These are phyloP conservation scores for Mesocricetus auratus DNA, from an alignment of 2,113 vertebrate genomes.

Conservation along the genomic window DNA sequence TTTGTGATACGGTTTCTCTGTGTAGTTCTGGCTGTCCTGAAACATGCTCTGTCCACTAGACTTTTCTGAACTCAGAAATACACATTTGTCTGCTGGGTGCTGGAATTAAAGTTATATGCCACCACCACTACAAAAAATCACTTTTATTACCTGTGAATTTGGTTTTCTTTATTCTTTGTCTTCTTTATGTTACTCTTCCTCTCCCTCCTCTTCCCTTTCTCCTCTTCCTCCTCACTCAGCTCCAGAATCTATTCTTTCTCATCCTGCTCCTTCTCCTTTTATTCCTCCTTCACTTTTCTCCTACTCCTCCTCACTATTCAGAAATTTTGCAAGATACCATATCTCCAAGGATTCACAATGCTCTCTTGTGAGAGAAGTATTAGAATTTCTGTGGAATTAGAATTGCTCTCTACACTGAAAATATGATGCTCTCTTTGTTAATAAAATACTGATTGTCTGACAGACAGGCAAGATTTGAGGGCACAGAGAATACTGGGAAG, in stretches of 20 bases:
- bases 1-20: background rate
- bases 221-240: background rate
- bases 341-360: background rate
- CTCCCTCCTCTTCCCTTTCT: background rate
- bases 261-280: background rate
- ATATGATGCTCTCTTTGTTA: no score
- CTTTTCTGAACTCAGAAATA: background rate
- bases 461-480: no score
- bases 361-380: conserved; percentile 34
- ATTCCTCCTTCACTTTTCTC: no score
- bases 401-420: no score
- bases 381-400: no score
- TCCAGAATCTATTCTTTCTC: no score
- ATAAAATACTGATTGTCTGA: no score
- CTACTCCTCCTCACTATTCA: background rate
- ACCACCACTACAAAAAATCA: background rate
- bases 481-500: no score
- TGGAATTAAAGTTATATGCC: background rate
- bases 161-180: background rate
- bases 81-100: background rate
- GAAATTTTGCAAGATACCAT: background rate
- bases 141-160: background rate
- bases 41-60: background rate
- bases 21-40: background rate
- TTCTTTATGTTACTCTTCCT: background rate